Percentiles rank a stretch among this genome's conserved stretches.
Evolutionary conservation across 1,140 invertebrate genomes (phyloP).

Genomic region (Sarcophaga peregrina): DNA sequence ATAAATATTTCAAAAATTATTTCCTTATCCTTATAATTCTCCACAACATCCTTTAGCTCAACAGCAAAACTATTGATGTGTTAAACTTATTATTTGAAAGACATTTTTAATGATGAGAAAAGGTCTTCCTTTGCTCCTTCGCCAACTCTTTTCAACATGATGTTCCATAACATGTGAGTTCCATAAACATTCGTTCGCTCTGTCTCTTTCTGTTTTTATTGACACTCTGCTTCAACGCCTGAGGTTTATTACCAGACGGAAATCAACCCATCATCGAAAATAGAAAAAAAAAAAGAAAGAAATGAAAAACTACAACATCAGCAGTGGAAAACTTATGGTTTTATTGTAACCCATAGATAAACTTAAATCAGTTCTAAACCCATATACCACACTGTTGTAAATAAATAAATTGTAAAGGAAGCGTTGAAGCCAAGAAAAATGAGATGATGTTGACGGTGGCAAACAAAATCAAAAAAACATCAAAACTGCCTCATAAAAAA

Average conservation of each 20-base stretch:
- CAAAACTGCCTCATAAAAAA: constrained; percentile 3
- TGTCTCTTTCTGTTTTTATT: constrained; percentile 1
- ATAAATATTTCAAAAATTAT: too few species aligned
- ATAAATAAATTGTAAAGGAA: background rate
- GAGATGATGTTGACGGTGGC: background rate
- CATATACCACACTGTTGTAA: background rate
- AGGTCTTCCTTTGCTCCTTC: background rate
- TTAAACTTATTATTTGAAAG: constrained; percentile 4
- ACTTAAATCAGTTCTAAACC: background rate
- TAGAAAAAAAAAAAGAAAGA: background rate
- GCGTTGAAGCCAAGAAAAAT: background rate
- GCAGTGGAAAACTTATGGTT: background rate
- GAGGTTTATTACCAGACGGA: constrained; percentile 7
- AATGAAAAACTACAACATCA: background rate
- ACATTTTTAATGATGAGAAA: background rate
- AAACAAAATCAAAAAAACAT: background rate
- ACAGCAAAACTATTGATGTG: background rate
- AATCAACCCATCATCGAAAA: background rate
- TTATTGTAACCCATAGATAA: constrained; percentile 33
- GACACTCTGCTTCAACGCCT: constrained; percentile 38
- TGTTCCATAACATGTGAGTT: background rate
- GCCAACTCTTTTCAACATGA: background rate
- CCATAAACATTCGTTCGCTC: background rate
- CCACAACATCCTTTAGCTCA: too few species aligned
- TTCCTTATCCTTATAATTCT: too few species aligned